Evolutionary conservation across 2,113 vertebrate species (phyloP).

Genomic region (Boleophthalmus pectinirostris): DNA sequence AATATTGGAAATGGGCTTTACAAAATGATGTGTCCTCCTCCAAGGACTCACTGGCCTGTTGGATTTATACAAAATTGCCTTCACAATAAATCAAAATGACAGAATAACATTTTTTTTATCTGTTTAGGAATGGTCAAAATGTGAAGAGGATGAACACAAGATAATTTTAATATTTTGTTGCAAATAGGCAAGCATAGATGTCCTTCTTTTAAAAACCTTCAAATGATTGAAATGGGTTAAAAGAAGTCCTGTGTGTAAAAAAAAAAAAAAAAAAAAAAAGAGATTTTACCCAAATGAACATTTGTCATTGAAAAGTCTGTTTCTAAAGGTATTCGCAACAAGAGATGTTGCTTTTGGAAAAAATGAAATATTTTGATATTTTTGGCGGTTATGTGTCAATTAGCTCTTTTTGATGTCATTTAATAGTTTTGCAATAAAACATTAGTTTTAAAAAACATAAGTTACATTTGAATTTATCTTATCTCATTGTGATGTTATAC

Average conservation of each 20-base stretch:
- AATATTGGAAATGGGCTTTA: not conserved
- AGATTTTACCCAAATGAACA: not conserved
- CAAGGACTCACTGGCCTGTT: not conserved
- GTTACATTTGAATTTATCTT: no score
- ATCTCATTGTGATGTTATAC: no score
- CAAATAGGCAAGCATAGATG: not conserved
- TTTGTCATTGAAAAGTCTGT: not conserved
- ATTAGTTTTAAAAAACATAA: no score
- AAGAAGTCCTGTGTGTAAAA: not conserved
- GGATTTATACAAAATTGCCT: not conserved
- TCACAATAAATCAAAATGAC: not conserved
- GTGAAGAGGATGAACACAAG: not conserved
- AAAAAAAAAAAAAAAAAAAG: no score
- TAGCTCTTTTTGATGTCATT: no score
- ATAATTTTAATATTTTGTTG: not conserved
- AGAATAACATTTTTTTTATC: not conserved
- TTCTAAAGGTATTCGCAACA: not conserved
- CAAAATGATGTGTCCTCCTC: not conserved
- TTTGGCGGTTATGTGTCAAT: no score
- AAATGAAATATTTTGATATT: no score
- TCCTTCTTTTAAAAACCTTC: not conserved
- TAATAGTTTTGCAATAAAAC: no score
- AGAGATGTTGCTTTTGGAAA: no score
- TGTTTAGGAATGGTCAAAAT: not conserved
- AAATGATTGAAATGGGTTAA: not conserved